Evolutionary conservation across 2,888 invertebrate genomes (phyloP).

Genomic region (Synergus laeviventris): DNA sequence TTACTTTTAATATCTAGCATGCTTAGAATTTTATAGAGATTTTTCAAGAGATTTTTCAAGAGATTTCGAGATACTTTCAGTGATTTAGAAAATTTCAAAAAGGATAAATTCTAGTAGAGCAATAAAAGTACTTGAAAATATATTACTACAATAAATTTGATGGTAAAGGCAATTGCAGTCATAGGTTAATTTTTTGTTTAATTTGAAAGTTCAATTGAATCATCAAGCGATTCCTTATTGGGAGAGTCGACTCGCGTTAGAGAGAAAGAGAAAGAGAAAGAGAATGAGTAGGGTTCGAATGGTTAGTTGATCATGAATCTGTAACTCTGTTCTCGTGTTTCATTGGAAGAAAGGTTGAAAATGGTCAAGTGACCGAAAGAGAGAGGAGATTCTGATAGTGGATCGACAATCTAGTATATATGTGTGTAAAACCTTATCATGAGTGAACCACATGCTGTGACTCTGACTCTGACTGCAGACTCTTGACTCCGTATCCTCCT

Average conservation of each 20-base stretch:
- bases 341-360: constrained; percentile 9
- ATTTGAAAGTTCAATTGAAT: constrained; percentile 12
- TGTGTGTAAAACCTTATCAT: constrained; percentile 44
- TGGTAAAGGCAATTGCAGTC: too few species aligned
- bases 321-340: neutral
- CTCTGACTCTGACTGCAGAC: neutral
- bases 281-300: neutral
- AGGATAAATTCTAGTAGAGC: too few species aligned
- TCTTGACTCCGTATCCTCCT: constrained; percentile 35
- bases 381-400: constrained; percentile 43
- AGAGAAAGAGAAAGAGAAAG: neutral
- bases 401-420: constrained; percentile 51
- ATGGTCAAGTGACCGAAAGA: constrained; percentile 33
- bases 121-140: too few species aligned
- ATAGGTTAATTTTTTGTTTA: neutral
- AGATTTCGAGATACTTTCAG: too few species aligned
- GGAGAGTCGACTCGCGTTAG: constrained; percentile 6
- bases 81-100: too few species aligned
- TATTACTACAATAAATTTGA: too few species aligned
- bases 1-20: too few species aligned
- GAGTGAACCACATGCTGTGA: constrained; percentile 44
- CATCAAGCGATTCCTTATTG: constrained; percentile 11
- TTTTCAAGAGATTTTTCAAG: too few species aligned
- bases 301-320: constrained; percentile 16
- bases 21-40: too few species aligned